Conservation (phyloP, 2,113 vertebrate genomes). For the Helogale parvula region DNA sequence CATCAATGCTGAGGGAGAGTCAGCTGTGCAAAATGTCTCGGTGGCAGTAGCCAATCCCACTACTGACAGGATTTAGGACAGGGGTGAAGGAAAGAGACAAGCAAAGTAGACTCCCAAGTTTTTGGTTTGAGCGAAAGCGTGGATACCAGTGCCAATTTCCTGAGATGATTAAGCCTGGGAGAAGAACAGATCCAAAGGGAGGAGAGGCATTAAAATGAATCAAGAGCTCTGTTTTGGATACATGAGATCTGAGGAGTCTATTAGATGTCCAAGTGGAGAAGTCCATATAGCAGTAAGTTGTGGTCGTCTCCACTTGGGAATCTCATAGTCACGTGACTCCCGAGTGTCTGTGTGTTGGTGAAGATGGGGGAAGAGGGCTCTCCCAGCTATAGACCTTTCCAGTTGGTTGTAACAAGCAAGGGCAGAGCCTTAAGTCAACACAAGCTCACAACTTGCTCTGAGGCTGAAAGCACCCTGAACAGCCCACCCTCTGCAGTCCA, state of each 20-base stretch:
- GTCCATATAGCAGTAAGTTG: not conserved
- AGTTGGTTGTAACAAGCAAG: not conserved
- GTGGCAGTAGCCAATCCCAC: not conserved
- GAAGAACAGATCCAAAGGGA: not conserved
- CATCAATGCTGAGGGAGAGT: not conserved
- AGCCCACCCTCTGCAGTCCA: not conserved
- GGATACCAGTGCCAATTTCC: not conserved
- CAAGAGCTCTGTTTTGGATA: constrained; percentile 1
- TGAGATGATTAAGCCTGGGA: not conserved
- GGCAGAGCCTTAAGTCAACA: not conserved
- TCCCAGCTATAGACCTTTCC: not conserved
- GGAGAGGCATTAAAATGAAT: not conserved
- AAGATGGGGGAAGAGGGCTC: not conserved
- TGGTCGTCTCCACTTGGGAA: not conserved
- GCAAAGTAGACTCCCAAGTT: not conserved
- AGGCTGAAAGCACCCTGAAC: not conserved
- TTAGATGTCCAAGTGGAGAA: not conserved
- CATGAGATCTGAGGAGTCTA: not conserved
- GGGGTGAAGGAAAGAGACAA: not conserved
- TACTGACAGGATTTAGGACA: not conserved
- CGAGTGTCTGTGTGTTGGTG: not conserved
- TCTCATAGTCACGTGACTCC: not conserved
- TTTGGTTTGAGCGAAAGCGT: not conserved
- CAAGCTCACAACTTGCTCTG: not conserved
- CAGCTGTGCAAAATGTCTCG: not conserved